A percentile compares a stretch with the other conserved stretches of the same genome.
Evolutionary conservation across 2,797 vertebrate genomes (phyloP).

Genomic region (Pogoniulus pusillus): DNA sequence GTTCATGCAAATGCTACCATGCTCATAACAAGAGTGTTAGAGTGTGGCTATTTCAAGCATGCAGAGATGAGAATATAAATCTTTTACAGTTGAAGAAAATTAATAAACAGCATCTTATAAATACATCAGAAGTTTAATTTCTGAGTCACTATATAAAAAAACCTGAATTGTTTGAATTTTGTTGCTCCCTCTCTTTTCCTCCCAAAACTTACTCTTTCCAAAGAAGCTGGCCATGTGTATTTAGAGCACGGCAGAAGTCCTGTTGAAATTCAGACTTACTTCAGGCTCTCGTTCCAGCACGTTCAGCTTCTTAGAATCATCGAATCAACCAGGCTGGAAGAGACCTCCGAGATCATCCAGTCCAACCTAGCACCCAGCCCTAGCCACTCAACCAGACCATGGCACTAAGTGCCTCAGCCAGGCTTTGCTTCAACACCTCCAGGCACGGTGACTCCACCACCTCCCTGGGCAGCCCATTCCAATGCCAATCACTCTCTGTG

Average conservation of each 20-base stretch:
- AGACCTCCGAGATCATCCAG: too few relatives aligned
- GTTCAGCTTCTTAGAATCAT: too few relatives aligned
- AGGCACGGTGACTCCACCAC: too few relatives aligned
- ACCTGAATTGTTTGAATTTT: not conserved
- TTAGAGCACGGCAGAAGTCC: not conserved
- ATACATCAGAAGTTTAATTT: not conserved
- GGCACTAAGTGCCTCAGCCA: too few relatives aligned
- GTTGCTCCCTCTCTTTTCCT: not conserved
- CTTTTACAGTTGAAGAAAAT: not conserved
- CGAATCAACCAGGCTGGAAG: too few relatives aligned
- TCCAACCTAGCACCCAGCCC: too few relatives aligned
- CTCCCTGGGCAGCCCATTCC: too few relatives aligned
- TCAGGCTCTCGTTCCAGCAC: conserved; percentile 73
- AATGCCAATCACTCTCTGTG: too few relatives aligned
- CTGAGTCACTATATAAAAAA: not conserved
- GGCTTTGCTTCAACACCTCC: too few relatives aligned
- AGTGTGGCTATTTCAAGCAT: conserved; percentile 27
- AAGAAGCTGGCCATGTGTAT: not conserved
- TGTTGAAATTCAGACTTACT: not conserved
- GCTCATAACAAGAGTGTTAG: conserved; percentile 3
- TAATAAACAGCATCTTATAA: not conserved
- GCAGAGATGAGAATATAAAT: not conserved
- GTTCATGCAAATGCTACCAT: not conserved
- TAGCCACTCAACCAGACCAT: too few relatives aligned
- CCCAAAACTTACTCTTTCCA: not conserved